Evolutionary conservation across 2,888 invertebrate genomes (phyloP), one percentile per base, ranked within the genome.

Genomic region (Tetragonula carbonaria): DNA sequence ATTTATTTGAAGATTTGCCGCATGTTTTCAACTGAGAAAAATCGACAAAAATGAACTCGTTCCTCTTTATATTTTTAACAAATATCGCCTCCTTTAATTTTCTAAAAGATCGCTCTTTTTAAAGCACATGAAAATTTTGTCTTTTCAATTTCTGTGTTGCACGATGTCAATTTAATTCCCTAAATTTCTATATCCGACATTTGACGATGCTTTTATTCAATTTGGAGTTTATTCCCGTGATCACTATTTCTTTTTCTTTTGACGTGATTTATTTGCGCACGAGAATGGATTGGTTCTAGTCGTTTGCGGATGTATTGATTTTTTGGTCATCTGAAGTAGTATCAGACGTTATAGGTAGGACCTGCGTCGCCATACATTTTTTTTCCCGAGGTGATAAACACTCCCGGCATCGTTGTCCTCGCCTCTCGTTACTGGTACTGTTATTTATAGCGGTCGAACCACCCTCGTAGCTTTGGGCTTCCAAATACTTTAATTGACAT

Each of bases 381-480:
- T 28, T 68, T 76, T 13, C 0, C 33, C 76, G 6, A 62, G 50
- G 62, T 70, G 70, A 76, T 76, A 76, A 76, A 76, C 71, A 70
- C 59, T 38, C n/a, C 53, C 55, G 33, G 23, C 53, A 68, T 16
- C 76, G 76, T 33, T n/a, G 59, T 57, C 16, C 38, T 70, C 57
- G 59, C 59, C 21, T 62, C 71, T 70, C 71, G 71, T 62, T 76
- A 70, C 50, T 21, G 50, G 45, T 59, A n/a, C 57, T 18, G 62
- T 76, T 76, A 76, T 76, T 76, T 76, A 76, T 51, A 59, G 21
- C 76, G 70, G 18, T 70, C 28, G 50, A 33, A 66, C 76, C 59
- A 76, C 71, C 74, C 74, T 65, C 51, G 51, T 65, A 51, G n/a
- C 4, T 70, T 51, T n/a, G 13, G 33, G 13, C n/a, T 51, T 33